Evolutionary conservation across 1,140 invertebrate genomes (phyloP).

Genomic region (Diachasmimorpha longicaudata): DNA sequence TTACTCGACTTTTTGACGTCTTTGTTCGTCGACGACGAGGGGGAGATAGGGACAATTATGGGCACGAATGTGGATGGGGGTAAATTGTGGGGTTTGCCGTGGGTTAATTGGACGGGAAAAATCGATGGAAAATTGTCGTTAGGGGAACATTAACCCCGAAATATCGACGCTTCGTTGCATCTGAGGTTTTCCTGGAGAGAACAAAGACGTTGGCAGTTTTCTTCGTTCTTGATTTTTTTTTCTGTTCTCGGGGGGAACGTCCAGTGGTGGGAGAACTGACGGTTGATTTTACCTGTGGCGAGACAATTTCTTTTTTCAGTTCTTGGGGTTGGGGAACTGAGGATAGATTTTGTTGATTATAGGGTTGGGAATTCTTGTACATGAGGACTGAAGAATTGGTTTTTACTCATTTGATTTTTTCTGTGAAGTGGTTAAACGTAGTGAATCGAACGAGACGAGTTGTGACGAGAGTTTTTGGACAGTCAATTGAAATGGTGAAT

Average conservation of each 20-base stretch:
- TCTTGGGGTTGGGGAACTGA: too few species aligned
- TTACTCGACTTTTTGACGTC: neutral
- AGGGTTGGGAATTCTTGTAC: too few species aligned
- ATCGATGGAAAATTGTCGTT: conserved; percentile 6
- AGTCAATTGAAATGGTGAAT: too few species aligned
- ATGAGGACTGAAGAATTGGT: too few species aligned
- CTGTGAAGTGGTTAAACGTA: too few species aligned
- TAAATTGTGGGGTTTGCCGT: neutral
- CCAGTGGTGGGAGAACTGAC: too few species aligned
- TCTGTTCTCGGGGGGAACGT: neutral
- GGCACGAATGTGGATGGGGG: neutral
- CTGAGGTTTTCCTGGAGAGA: neutral
- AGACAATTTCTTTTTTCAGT: too few species aligned
- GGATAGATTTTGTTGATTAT: too few species aligned
- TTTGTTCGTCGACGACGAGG: neutral
- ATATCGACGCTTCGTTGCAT: neutral
- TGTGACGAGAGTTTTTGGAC: too few species aligned
- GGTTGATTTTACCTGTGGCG: too few species aligned
- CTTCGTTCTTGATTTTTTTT: neutral
- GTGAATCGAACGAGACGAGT: too few species aligned
- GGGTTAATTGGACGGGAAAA: conserved; percentile 2
- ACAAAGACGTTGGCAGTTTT: neutral
- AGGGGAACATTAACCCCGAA: conserved; percentile 10
- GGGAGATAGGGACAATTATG: neutral
- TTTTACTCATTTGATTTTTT: too few species aligned